Percentiles rank a stretch among this genome's conserved stretches.
These are phyloP conservation scores for Vanacampus margaritifer DNA, from an alignment of 2,113 vertebrate genomes.

Conservation along the genomic window DNA sequence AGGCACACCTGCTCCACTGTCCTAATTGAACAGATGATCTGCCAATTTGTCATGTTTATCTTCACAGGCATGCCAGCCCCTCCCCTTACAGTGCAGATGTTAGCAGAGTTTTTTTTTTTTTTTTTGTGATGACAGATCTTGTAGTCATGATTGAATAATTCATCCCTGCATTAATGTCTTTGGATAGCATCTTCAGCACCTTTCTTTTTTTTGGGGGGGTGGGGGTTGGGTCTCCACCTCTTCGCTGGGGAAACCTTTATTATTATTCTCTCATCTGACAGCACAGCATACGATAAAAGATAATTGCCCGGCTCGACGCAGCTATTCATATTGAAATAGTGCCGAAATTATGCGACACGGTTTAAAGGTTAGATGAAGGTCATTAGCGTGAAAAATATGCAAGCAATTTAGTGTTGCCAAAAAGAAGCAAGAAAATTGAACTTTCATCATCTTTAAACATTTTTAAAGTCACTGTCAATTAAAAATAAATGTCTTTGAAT, in stretches of 20 bases:
- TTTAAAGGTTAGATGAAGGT: conserved; percentile 99
- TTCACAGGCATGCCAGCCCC: conserved; percentile 69
- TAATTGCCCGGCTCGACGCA: conserved; percentile 97
- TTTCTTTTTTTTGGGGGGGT: conserved; percentile 51
- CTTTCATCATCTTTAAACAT: background rate
- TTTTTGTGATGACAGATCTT: conserved; percentile 78
- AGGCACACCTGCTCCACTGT: conserved; percentile 72
- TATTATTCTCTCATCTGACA: conserved; percentile 88
- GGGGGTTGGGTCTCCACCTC: conserved; percentile 50
- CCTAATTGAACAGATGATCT: conserved; percentile 81
- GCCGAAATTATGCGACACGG: conserved; percentile 87
- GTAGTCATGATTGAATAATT: conserved; percentile 97
- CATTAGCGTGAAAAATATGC: conserved; percentile 75
- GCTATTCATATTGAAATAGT: conserved; percentile 96
- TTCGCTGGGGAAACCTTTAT: conserved; percentile 87
- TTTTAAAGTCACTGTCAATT: too few species aligned
- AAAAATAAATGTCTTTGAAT: too few species aligned
- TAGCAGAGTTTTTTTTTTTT: conserved; percentile 57
- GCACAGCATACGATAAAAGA: conserved; percentile 93
- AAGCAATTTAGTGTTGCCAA: background rate
- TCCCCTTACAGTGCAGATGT: conserved; percentile 77
- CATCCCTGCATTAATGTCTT: conserved; percentile 86
- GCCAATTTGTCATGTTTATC: conserved; percentile 89
- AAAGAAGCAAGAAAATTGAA: conserved; percentile 49
- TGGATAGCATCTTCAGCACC: conserved; percentile 80